These are phyloP conservation scores for Chauna torquata DNA, from an alignment of 2,113 vertebrate genomes.

Conservation along the genomic window DNA sequence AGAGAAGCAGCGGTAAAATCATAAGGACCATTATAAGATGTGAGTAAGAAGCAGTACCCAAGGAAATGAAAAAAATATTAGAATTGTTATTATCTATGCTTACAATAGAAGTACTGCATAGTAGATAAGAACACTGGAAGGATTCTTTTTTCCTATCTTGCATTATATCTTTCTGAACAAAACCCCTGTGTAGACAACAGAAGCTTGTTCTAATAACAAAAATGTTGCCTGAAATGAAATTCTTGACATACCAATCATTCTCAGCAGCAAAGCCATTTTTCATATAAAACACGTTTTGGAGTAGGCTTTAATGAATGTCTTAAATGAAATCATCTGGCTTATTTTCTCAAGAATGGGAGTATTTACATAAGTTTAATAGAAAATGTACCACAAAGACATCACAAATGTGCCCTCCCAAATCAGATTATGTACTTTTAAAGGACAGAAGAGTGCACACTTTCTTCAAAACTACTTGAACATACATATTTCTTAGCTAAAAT, in stretches of 20 bases:
- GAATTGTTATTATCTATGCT: constrained; percentile 77
- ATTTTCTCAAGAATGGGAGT: constrained; percentile 53
- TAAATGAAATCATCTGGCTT: constrained; percentile 59
- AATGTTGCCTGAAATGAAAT: constrained; percentile 77
- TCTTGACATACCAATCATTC: constrained; percentile 81
- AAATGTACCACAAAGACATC: background rate
- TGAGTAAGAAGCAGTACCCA: constrained; percentile 62
- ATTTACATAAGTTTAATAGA: constrained; percentile 36
- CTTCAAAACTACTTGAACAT: background rate
- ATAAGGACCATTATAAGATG: constrained; percentile 36
- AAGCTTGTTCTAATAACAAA: constrained; percentile 77
- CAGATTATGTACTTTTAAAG: constrained; percentile 8
- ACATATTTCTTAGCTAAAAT: background rate
- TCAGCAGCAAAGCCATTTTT: constrained; percentile 70
- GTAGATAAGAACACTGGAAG: constrained; percentile 70
- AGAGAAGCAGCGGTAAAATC: constrained; percentile 36
- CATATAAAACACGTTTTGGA: constrained; percentile 56
- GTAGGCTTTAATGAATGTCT: constrained; percentile 73
- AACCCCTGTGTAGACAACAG: constrained; percentile 69
- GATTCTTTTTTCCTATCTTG: constrained; percentile 70
- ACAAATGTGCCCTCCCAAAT: background rate
- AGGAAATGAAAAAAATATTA: constrained; percentile 84
- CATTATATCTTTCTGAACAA: constrained; percentile 76
- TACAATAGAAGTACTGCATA: constrained; percentile 70
- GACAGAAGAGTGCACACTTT: background rate